Evolutionary conservation across 1,140 invertebrate genomes (phyloP).

Genomic region (Euura saliciscinereae): DNA sequence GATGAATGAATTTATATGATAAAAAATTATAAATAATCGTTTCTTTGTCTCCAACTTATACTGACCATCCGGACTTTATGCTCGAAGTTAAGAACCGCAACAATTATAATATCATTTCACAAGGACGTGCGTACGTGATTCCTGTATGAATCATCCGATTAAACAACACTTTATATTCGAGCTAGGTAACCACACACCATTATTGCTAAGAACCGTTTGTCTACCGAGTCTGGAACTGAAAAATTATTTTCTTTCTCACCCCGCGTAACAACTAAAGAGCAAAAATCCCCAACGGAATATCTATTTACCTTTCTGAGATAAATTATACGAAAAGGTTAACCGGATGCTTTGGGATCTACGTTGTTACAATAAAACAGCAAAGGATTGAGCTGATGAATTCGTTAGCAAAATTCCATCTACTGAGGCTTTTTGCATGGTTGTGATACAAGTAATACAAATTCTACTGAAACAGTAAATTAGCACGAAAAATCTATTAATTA

Average conservation of each 20-base stretch:
- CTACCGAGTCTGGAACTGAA: neutral
- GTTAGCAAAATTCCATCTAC: neutral
- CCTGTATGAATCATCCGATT: conserved; percentile 23
- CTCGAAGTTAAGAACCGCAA: neutral
- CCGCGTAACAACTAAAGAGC: neutral
- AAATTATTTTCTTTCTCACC: neutral
- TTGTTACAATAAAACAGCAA: neutral
- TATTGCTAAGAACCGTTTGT: conserved; percentile 6
- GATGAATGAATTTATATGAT: neutral
- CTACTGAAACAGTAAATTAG: no score
- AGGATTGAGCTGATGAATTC: neutral
- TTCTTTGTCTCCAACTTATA: neutral
- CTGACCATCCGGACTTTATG: neutral
- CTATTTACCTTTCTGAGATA: neutral
- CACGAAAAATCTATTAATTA: no score
- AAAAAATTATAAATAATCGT: neutral
- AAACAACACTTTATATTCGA: conserved; percentile 24
- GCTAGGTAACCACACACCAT: neutral
- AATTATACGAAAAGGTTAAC: no score
- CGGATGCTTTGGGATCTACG: no score
- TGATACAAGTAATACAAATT: no score
- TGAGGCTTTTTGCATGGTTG: no score
- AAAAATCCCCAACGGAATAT: neutral
- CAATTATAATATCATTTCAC: conserved; percentile 18
- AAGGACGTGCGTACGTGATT: conserved; percentile 27